phyloP scores from a whole-genome alignment of 2,113 vertebrate species.

The Grus americana region DNA sequence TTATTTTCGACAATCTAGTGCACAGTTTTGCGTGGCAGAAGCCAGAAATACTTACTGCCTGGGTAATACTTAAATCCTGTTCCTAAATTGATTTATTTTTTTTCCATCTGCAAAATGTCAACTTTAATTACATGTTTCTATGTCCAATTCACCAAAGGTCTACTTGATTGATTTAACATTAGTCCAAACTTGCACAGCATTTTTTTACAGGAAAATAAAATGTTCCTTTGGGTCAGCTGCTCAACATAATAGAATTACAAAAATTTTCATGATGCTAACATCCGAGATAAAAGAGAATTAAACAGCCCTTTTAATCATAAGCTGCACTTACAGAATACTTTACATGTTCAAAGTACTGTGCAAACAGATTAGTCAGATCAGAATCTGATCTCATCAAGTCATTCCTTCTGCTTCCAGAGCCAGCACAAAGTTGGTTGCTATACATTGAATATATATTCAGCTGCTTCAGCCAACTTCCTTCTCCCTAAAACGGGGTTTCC shows the following conservation, averaged over 20 bases:
- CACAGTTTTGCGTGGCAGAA: neutral
- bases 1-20: neutral
- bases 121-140: neutral
- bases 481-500: neutral
- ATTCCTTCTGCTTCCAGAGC: neutral
- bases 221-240: neutral
- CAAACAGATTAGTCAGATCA: constrained; percentile 23
- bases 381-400: neutral
- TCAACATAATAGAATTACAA: neutral
- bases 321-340: constrained; percentile 34
- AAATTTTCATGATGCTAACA: neutral
- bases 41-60: neutral
- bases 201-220: constrained; percentile 23
- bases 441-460: neutral
- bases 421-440: neutral
- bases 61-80: neutral
- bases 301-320: constrained; percentile 6
- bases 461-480: neutral
- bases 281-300: constrained; percentile 15
- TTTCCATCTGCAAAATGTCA: constrained; percentile 3
- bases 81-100: neutral
- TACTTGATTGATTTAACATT: neutral
- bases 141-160: neutral
- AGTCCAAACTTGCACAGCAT: neutral
- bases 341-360: neutral